Evolutionary conservation across 2,888 invertebrate species (phyloP).

Genomic region (Cataglyphis cursor): DNA sequence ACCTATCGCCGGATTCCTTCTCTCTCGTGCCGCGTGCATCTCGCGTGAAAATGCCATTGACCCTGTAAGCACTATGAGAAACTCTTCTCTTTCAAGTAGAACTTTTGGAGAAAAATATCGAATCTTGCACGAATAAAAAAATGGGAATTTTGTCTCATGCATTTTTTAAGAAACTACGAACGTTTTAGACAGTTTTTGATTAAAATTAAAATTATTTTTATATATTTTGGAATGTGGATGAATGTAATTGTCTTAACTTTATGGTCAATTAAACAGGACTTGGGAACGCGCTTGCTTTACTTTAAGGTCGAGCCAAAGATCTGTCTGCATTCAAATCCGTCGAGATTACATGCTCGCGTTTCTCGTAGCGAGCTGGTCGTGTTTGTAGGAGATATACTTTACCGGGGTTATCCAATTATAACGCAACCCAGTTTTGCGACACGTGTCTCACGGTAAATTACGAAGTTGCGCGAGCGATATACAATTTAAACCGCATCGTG

Average conservation of each 20-base stretch:
- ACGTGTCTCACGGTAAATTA: constrained; percentile 42
- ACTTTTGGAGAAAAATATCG: not conserved
- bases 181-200: not conserved
- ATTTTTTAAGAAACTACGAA: not conserved
- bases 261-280: constrained; percentile 3
- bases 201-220: not conserved
- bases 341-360: constrained; percentile 31
- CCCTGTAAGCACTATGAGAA: constrained; percentile 31
- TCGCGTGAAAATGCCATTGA: constrained; percentile 50
- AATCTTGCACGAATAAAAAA: not conserved
- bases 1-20: constrained; percentile 62
- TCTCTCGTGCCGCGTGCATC: constrained; percentile 10
- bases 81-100: not conserved
- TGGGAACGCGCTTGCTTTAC: constrained; percentile 19
- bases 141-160: not conserved
- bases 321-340: constrained; percentile 34
- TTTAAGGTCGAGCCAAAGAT: not conserved
- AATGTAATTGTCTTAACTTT: constrained; percentile 9
- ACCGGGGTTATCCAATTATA: constrained; percentile 50
- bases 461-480: constrained; percentile 27
- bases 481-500: constrained; percentile 44
- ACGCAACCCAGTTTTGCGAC: constrained; percentile 54
- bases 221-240: not conserved
- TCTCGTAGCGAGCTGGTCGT: not conserved
- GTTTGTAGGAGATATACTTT: constrained; percentile 35